phyloP scores from a whole-genome alignment of 2,888 invertebrate species.

The Falcaria lacertinaria region DNA sequence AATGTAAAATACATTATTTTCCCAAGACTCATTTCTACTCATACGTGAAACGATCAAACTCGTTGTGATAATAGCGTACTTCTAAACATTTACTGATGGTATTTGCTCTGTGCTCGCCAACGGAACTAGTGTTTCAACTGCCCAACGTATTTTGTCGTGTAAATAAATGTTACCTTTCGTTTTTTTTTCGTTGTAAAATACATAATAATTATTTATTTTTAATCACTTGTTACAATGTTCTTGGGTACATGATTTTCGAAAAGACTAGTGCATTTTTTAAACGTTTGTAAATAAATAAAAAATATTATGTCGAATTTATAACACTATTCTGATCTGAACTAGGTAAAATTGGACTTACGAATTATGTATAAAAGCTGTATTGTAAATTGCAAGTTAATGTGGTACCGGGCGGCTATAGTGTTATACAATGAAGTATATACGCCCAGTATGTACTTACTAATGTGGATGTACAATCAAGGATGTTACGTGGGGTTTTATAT shows the following conservation, averaged over 20 bases:
- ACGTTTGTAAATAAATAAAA: slow-evolving; percentile 38
- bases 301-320: slow-evolving; percentile 45
- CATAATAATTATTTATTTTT: slow-evolving; percentile 26
- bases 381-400: slow-evolving; percentile 6
- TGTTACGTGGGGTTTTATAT: slow-evolving; percentile 56
- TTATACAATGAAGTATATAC: slow-evolving; percentile 11
- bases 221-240: slow-evolving; percentile 4
- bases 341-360: slow-evolving; percentile 31
- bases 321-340: slow-evolving; percentile 17
- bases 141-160: slow-evolving; percentile 38
- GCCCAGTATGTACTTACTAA: too few species aligned
- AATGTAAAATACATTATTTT: background rate
- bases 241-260: background rate
- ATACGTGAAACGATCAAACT: slow-evolving; percentile 22
- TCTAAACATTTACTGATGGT: slow-evolving; percentile 5
- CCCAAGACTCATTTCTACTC: background rate
- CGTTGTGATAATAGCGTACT: slow-evolving; percentile 54
- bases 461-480: slow-evolving; percentile 15
- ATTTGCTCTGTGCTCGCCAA: background rate
- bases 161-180: slow-evolving; percentile 47
- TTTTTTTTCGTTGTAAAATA: slow-evolving; percentile 16
- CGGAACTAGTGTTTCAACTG: slow-evolving; percentile 10
- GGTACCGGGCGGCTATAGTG: slow-evolving; percentile 5
- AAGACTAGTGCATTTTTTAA: slow-evolving; percentile 25
- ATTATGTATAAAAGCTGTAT: slow-evolving; percentile 30